A percentile compares a stretch with the other conserved stretches of the same genome.
Evolutionary conservation across 2,888 invertebrate species (phyloP).

Genomic region (Chymomyza caudatula): DNA sequence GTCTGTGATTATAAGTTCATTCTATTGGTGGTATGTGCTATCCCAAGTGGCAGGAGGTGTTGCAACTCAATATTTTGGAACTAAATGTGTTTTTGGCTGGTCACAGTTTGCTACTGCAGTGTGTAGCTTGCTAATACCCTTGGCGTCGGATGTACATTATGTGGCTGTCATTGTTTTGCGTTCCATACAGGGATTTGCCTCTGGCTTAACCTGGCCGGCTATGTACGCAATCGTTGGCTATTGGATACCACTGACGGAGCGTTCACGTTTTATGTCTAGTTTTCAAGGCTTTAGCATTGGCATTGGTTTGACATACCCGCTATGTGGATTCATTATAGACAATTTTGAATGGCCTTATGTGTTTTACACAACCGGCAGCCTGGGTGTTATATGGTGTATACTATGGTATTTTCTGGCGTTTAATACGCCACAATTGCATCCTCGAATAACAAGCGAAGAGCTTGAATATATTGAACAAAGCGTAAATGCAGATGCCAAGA

Average conservation of each 20-base stretch:
- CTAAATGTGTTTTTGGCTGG: conserved; percentile 84
- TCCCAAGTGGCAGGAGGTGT: conserved; percentile 85
- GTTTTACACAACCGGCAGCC: conserved; percentile 84
- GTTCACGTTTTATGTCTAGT: conserved; percentile 86
- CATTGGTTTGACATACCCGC: conserved; percentile 84
- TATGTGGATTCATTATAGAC: conserved; percentile 85
- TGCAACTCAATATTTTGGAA: conserved; percentile 85
- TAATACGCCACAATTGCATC: conserved; percentile 84
- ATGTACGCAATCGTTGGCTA: conserved; percentile 86
- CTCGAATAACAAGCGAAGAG: conserved; percentile 83
- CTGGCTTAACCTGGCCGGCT: conserved; percentile 86
- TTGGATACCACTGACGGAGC: conserved; percentile 85
- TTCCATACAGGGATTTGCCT: conserved; percentile 84
- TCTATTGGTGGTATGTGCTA: conserved; percentile 86
- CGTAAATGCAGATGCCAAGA: conserved; percentile 80
- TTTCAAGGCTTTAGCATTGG: conserved; percentile 88
- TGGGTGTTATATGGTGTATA: conserved; percentile 83
- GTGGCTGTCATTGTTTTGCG: conserved; percentile 81
- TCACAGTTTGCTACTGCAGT: conserved; percentile 84
- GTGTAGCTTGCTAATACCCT: conserved; percentile 83
- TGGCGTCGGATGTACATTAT: conserved; percentile 82
- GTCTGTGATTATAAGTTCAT: conserved; percentile 83
- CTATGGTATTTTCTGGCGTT: conserved; percentile 85
- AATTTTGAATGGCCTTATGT: conserved; percentile 84
- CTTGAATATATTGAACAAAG: conserved; percentile 83